A percentile compares a stretch with the other conserved stretches of the same genome.
Conservation (phyloP, 2,888 invertebrate species). For the Vannuccia rotundouncinata region DNA sequence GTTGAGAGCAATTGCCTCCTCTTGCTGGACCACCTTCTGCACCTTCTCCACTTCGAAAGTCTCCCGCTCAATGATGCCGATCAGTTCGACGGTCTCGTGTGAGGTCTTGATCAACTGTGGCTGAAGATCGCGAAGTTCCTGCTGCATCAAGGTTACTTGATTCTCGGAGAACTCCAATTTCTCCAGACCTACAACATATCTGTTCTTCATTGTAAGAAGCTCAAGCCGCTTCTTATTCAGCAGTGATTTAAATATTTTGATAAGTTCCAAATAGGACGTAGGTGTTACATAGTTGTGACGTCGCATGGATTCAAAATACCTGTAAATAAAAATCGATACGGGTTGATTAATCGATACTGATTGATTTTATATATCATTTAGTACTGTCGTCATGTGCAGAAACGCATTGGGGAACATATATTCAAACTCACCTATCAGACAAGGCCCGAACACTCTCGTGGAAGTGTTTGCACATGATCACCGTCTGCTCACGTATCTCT, state of each 20-base stretch:
- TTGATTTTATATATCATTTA: no score
- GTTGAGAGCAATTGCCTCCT: slow-evolving; percentile 52
- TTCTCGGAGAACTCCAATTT: slow-evolving; percentile 54
- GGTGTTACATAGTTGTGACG: slow-evolving; percentile 54
- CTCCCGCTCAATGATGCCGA: slow-evolving; percentile 53
- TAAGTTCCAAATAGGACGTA: slow-evolving; percentile 55
- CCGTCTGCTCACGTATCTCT: slow-evolving; percentile 49
- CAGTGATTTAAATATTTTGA: slow-evolving; percentile 54
- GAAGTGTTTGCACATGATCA: slow-evolving; percentile 55
- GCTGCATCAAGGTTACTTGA: slow-evolving; percentile 53
- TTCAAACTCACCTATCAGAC: slow-evolving; percentile 47
- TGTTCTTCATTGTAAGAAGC: slow-evolving; percentile 57
- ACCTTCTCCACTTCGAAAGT: slow-evolving; percentile 53
- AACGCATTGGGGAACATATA: no score
- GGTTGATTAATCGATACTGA: no score
- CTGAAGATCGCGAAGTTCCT: slow-evolving; percentile 51
- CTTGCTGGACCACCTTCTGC: slow-evolving; percentile 50
- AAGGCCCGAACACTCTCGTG: slow-evolving; percentile 52
- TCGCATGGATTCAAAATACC: slow-evolving; percentile 61
- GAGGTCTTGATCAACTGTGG: slow-evolving; percentile 53
- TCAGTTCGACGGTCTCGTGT: slow-evolving; percentile 52
- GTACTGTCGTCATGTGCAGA: no score
- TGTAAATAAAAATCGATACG: slow-evolving; percentile 47
- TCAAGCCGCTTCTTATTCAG: slow-evolving; percentile 53
- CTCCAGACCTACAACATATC: slow-evolving; percentile 62